Conservation (phyloP, 2,113 vertebrate genomes). For the Coturnix japonica region DNA sequence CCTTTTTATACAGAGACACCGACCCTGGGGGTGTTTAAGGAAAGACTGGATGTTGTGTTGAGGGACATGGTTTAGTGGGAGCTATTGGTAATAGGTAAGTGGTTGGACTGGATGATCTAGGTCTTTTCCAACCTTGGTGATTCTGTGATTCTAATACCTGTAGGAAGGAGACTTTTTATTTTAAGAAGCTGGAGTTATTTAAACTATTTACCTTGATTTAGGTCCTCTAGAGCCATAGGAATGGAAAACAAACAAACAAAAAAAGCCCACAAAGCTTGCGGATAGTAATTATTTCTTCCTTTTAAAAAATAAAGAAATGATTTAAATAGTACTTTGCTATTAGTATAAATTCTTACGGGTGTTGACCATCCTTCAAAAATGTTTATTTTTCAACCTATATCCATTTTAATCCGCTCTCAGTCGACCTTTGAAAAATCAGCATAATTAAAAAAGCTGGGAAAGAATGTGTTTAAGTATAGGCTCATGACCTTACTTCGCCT, state of each 20-base stretch:
- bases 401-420: background rate
- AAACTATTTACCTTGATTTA: background rate
- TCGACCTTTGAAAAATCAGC: background rate
- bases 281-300: background rate
- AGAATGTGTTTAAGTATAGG: background rate
- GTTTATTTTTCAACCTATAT: background rate
- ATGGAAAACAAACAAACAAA: background rate
- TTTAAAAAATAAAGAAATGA: background rate
- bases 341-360: background rate
- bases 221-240: background rate
- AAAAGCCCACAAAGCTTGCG: background rate
- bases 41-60: too few species aligned
- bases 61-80: too few species aligned
- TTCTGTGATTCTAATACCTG: too few species aligned
- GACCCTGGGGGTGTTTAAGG: too few species aligned
- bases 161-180: background rate
- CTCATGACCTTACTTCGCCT: background rate
- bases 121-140: too few species aligned
- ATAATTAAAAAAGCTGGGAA: background rate
- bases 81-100: too few species aligned
- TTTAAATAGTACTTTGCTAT: background rate
- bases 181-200: background rate
- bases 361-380: background rate
- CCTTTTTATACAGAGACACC: background rate
- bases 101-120: too few species aligned